A percentile compares a stretch with the other conserved stretches of the same genome.
Conservation (phyloP, 2,797 vertebrate species). For the Trachops cirrhosus region DNA sequence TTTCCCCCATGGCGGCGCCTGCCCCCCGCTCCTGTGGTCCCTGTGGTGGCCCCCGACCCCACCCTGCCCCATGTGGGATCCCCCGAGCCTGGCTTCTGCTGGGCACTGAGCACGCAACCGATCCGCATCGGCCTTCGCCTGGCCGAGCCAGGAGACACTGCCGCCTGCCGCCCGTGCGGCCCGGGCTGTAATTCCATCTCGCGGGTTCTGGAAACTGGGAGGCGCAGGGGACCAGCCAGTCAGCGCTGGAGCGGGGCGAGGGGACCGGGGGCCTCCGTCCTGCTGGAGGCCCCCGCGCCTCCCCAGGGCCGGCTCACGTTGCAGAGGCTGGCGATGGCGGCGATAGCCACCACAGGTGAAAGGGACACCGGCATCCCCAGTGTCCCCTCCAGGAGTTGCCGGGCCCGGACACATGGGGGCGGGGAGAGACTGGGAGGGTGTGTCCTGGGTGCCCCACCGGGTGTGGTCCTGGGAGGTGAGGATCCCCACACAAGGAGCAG, state of each 20-base stretch:
- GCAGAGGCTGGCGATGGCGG: neutral
- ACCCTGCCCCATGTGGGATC: fast-evolving
- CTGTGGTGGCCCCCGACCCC: neutral
- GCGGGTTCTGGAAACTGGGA: neutral
- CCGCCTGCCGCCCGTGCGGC: neutral
- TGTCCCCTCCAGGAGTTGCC: neutral
- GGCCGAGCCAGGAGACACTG: neutral
- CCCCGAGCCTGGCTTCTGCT: neutral
- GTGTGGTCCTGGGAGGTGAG: neutral
- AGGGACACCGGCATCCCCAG: neutral
- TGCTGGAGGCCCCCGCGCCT: neutral
- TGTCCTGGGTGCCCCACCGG: neutral
- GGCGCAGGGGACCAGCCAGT: neutral
- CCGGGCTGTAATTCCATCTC: slow-evolving; percentile 65
- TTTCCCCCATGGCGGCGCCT: neutral
- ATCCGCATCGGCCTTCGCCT: neutral
- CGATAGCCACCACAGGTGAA: neutral
- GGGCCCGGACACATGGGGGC: neutral
- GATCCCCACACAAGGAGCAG: neutral
- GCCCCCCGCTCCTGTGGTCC: neutral
- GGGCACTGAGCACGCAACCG: neutral
- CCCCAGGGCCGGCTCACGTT: neutral
- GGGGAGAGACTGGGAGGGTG: too few species aligned
- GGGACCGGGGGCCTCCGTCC: neutral
- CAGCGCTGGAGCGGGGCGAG: neutral